These are phyloP conservation scores for Ceratina japonica DNA, from an alignment of 1,140 invertebrate genomes.

Conservation along the genomic window DNA sequence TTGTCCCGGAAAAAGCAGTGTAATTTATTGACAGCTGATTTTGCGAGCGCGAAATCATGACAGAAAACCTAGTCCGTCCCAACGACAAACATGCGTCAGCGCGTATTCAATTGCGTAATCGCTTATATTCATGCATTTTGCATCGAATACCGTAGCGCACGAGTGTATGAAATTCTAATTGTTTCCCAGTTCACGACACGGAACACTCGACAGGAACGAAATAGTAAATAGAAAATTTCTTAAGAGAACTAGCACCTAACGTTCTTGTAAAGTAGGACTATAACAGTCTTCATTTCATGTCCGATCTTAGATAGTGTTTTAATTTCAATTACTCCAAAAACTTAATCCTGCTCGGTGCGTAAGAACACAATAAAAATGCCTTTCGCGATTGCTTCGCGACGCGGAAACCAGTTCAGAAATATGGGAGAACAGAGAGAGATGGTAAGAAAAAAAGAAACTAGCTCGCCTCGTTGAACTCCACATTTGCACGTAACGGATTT, in stretches of 20 bases:
- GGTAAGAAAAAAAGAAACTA: slow-evolving; percentile 2
- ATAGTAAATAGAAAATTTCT: too few species aligned
- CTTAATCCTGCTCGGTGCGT: too few species aligned
- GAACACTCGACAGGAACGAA: too few species aligned
- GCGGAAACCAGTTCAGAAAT: not conserved
- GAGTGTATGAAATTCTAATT: slow-evolving; percentile 41
- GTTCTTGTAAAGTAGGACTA: too few species aligned
- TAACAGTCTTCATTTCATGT: too few species aligned
- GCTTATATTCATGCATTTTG: slow-evolving; percentile 32
- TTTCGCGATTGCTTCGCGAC: slow-evolving; percentile 35
- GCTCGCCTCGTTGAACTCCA: slow-evolving; percentile 41
- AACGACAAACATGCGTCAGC: not conserved
- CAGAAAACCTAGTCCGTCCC: slow-evolving; percentile 14
- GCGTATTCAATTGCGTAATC: slow-evolving; percentile 39
- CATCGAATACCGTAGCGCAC: slow-evolving; percentile 30
- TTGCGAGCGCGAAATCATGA: slow-evolving; percentile 10
- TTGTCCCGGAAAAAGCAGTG: not conserved
- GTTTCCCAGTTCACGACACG: too few species aligned
- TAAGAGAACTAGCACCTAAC: too few species aligned
- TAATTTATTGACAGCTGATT: slow-evolving; percentile 1
- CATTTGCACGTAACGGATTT: slow-evolving; percentile 51
- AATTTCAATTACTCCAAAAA: too few species aligned
- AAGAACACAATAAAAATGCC: too few species aligned
- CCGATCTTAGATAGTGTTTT: too few species aligned
- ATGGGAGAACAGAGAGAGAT: not conserved